Conservation (phyloP, 1,140 invertebrate species). For the Drosophila melanica region DNA sequence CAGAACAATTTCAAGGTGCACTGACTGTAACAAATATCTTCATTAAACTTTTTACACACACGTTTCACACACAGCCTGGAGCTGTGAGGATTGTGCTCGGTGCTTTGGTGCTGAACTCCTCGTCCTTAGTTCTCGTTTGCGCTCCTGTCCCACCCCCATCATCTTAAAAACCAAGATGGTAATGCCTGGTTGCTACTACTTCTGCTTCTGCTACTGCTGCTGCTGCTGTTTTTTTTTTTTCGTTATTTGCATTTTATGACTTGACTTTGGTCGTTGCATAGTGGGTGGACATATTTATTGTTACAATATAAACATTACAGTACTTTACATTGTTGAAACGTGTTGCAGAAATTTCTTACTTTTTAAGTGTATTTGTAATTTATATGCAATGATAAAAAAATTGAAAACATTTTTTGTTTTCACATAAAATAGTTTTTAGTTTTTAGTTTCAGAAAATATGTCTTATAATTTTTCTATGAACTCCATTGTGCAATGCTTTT, state of each 20-base stretch:
- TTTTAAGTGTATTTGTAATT: too few species aligned
- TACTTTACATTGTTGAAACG: not conserved
- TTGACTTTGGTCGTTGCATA: conserved; percentile 33
- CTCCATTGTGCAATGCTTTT: conserved; percentile 12
- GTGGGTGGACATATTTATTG: conserved; percentile 8
- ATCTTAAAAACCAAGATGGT: conserved; percentile 39
- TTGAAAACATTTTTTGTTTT: too few species aligned
- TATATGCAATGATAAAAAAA: not conserved
- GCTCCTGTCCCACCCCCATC: conserved; percentile 2
- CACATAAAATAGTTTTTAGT: too few species aligned
- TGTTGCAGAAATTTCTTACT: too few species aligned
- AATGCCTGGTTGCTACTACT: conserved; percentile 34
- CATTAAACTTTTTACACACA: conserved; percentile 65
- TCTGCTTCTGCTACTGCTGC: not conserved
- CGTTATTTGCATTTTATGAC: conserved; percentile 77
- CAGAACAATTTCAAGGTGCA: conserved; percentile 78
- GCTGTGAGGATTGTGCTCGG: conserved; percentile 11
- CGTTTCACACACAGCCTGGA: conserved; percentile 12
- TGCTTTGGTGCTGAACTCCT: conserved; percentile 18
- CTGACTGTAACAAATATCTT: conserved; percentile 80
- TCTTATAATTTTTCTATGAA: not conserved
- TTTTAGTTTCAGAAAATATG: too few species aligned
- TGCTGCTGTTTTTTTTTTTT: conserved; percentile 38
- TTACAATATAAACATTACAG: not conserved
- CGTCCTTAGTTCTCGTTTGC: conserved; percentile 1